phyloP scores from a whole-genome alignment of 2,888 invertebrate genomes.

The Lithosia quadra region DNA sequence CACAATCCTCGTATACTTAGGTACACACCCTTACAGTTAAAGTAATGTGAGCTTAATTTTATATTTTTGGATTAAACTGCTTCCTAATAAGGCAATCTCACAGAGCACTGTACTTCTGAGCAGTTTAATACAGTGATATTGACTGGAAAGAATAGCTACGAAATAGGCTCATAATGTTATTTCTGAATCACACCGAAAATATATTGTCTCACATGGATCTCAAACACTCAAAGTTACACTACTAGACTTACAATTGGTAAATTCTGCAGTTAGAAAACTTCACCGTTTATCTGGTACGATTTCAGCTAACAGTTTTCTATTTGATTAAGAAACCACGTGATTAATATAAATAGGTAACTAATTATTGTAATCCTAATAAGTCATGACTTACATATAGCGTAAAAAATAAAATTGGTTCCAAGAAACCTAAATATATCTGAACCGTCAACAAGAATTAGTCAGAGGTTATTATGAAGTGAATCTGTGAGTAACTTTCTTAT shows the following conservation, averaged over 20 bases:
- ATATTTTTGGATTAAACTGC: neutral
- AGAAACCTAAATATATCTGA: slow-evolving; percentile 38
- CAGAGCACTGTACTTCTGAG: no score
- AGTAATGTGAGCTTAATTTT: neutral
- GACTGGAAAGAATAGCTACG: neutral
- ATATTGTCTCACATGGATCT: neutral
- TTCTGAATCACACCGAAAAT: neutral
- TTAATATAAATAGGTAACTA: neutral
- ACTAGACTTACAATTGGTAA: neutral
- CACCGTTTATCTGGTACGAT: neutral
- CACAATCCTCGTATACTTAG: no score
- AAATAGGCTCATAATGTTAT: no score
- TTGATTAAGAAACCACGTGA: neutral
- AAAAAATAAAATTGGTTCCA: slow-evolving; percentile 13
- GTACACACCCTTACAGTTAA: neutral
- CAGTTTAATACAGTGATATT: no score
- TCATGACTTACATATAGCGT: neutral
- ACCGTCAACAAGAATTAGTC: slow-evolving; percentile 41
- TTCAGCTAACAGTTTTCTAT: neutral
- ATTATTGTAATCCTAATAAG: neutral
- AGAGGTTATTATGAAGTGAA: slow-evolving; percentile 29
- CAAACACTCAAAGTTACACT: neutral
- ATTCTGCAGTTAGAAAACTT: neutral
- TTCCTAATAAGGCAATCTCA: no score
- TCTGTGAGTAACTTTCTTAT: slow-evolving; percentile 41